Conservation (phyloP, 2,888 invertebrate genomes). For the Geophilus truncorum region DNA sequence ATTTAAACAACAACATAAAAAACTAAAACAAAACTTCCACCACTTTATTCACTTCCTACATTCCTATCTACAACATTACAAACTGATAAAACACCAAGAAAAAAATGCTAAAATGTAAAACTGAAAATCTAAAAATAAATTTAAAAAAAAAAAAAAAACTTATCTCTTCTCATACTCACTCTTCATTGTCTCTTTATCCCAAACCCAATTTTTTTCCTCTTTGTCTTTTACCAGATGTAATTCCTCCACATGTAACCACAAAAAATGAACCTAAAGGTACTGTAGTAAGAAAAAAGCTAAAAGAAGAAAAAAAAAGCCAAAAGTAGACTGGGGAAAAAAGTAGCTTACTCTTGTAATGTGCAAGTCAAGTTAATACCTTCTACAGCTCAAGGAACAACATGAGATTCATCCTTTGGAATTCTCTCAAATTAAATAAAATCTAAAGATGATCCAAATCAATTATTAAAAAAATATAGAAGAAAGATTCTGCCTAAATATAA, state of each 20-base stretch:
- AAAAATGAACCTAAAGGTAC: background rate
- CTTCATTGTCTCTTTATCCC: background rate
- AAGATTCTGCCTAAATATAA: background rate
- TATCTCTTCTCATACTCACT: background rate
- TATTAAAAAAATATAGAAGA: background rate
- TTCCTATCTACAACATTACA: no score
- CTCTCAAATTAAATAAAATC: background rate
- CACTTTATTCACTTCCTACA: no score
- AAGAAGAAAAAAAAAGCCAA: background rate
- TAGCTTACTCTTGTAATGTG: constrained; percentile 17
- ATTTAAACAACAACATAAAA: no score
- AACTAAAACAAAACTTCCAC: no score
- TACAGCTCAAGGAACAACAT: background rate
- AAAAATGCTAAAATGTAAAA: no score
- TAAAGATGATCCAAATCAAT: background rate
- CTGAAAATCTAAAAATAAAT: background rate
- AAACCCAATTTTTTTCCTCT: background rate
- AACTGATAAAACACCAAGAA: no score
- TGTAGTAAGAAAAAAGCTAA: background rate
- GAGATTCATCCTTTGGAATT: background rate
- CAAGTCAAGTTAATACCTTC: constrained; percentile 1
- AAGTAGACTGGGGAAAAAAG: no score
- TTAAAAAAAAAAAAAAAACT: background rate
- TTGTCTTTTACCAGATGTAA: constrained; percentile 1
- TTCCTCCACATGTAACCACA: background rate